These are phyloP conservation scores for Nesidiocoris tenuis DNA, from an alignment of 2,888 invertebrate species.

Conservation along the genomic window DNA sequence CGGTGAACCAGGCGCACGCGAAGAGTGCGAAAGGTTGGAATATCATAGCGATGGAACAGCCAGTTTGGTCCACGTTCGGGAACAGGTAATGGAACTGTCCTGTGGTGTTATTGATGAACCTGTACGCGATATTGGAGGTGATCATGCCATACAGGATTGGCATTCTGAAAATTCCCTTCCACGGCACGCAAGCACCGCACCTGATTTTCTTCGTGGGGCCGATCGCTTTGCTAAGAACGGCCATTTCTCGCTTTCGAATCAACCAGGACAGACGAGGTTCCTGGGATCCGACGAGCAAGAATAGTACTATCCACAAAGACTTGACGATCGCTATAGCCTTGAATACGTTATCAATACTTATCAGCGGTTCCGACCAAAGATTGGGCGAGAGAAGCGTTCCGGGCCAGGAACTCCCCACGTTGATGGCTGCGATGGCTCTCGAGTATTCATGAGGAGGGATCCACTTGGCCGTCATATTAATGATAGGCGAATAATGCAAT, in stretches of 20 bases:
- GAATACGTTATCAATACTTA: neutral
- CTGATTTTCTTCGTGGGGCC: slow-evolving; percentile 11
- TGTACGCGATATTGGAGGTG: slow-evolving; percentile 1
- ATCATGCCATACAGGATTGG: slow-evolving; percentile 17
- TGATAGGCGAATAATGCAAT: neutral
- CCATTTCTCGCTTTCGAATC: slow-evolving; percentile 14
- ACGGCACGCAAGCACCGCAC: slow-evolving; percentile 10
- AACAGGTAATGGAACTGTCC: neutral
- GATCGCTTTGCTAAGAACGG: slow-evolving; percentile 1
- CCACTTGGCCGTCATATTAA: slow-evolving; percentile 34
- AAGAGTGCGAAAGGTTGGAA: neutral
- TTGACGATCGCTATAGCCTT: neutral
- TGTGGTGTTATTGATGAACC: neutral
- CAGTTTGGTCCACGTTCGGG: neutral
- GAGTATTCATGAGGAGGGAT: slow-evolving; percentile 22
- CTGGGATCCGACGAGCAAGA: slow-evolving; percentile 19
- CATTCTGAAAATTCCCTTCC: slow-evolving; percentile 13
- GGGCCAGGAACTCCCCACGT: neutral
- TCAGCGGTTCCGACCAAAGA: neutral
- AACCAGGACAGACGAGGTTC: slow-evolving; percentile 16
- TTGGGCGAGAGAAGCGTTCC: neutral
- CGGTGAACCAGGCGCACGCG: slow-evolving; percentile 2
- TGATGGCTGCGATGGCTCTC: neutral
- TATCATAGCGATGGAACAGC: neutral
- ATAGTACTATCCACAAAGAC: neutral